Evolutionary conservation across 2,888 invertebrate genomes (phyloP), one percentile per base, ranked within the genome.

Genomic region (Ectemnius lituratus): DNA sequence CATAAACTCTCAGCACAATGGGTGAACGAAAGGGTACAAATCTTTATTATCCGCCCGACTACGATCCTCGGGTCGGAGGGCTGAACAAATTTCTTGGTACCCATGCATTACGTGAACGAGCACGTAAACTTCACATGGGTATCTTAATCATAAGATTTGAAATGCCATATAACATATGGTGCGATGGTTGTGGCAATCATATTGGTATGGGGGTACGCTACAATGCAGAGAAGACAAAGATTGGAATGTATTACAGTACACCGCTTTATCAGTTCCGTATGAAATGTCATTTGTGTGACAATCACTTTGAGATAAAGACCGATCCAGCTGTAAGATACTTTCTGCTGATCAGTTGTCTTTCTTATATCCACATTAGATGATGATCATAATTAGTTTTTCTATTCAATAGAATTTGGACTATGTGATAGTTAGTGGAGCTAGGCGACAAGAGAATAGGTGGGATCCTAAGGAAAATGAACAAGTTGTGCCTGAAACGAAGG

Each of bases 141-240:
- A 99, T 99, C 84, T 94, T 98, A 27, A 96, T 98, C 79, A 98
- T 98, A 81, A 94, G 99, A 61, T 99, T 99, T 92, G 99, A 99
- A 92, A 98, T 99, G 99, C 99, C 99, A 0, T 99, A 98, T 89
- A 99, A 99, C 91, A 99, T 99, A 84, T 99, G 99, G 99, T 99
- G 99, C 85, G 97, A 97, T 52, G 99, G 99, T 67, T 99, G 99
- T 90, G 95, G 96, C 78, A 99, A 98, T 92, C 99, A 99, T 89
- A 98, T 99, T 70, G 99, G 99, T 45, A 99, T 99, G 99, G 99
- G 99, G 0, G 99, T 99, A 0, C 94, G 99, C 63, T 99, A 99
- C 90, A 99, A 97, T 87, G 97, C 97, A 0, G 97, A 97, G 89
- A 97, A 97, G 91, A 97, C 93, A 0, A 97, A 97, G 91, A 93